Base-by-base conservation (phyloP, 2,888 invertebrate genomes). In the Tromatobia lineatoria region DNA sequence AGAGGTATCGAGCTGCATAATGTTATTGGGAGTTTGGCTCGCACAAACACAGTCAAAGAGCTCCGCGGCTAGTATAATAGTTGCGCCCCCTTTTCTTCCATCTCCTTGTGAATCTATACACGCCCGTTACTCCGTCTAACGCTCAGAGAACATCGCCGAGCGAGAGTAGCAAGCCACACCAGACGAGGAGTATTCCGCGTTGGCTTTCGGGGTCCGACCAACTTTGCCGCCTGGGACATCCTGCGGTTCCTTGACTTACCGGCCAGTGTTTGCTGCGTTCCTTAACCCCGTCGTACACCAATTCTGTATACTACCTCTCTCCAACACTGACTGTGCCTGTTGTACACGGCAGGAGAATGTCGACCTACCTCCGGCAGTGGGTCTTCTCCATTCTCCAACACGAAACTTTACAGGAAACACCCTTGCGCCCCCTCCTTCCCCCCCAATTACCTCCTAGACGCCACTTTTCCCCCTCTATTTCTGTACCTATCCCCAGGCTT, bases 211-310 rank as follows among this genome's bases (percentile, higher is more conserved):
- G 52, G 76, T 76, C 67, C 76, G 80, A 83, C 45, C 71, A 80
- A 80, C 76, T 83, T 83, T 77, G 80, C 76, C 83, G 66, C 71
- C 71, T 67, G 83, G 80, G 80, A 83, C 83, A 77, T 83, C 67
- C 83, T 83, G 83, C 80, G 83, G 83, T 83, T 83, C 66, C 83
- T 83, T 83, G 83, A 83, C 83, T 83, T 83, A 80, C 83, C 80
- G 83, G 71, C 80, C 83, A 83, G 80, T 76, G 75, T 83, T 83
- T 71, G 76, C 80, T 66, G 80, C 76, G 76, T 80, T 75, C 76
- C 83, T 76, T 66, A 79, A 80, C 79, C 66, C 69, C 79, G 50
- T 66, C 61, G 47, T 54, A 59, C 61, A 61, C 64, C 82, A 70
- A 74, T 74, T 59, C 69, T 50, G 50, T 54, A 54, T 54, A 42